A percentile compares a stretch with the other conserved stretches of the same genome.
phyloP scores from a whole-genome alignment of 2,888 invertebrate genomes.

The Fragum fragum region DNA sequence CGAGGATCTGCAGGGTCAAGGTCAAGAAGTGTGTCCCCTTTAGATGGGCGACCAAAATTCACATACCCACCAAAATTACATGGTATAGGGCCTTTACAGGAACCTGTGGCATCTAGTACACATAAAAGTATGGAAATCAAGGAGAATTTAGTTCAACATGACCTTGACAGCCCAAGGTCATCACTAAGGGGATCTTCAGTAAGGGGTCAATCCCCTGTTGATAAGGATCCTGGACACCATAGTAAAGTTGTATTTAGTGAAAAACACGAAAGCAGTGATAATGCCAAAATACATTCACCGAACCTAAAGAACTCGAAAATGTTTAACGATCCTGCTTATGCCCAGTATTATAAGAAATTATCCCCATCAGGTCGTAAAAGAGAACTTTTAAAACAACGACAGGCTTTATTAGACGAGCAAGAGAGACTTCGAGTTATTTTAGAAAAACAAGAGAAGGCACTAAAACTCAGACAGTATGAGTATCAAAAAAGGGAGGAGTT shows the following conservation, averaged over 20 bases:
- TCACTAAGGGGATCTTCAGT: constrained; percentile 49
- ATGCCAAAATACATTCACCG: constrained; percentile 62
- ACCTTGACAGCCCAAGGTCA: constrained; percentile 67
- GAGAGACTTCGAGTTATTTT: constrained; percentile 72
- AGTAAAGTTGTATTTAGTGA: constrained; percentile 71
- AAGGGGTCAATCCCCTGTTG: constrained; percentile 38
- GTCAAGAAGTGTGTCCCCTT: constrained; percentile 52
- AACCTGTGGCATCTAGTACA: constrained; percentile 82
- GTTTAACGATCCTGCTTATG: constrained; percentile 68
- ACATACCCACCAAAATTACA: constrained; percentile 54
- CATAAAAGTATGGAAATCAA: constrained; percentile 80
- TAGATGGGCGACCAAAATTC: constrained; percentile 57
- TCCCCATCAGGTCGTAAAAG: constrained; percentile 73
- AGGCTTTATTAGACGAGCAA: constrained; percentile 78
- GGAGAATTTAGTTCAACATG: constrained; percentile 63
- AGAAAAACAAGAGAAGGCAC: constrained; percentile 74
- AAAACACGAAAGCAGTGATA: constrained; percentile 55
- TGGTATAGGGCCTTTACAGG: constrained; percentile 69
- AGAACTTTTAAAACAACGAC: constrained; percentile 76
- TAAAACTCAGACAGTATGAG: constrained; percentile 67
- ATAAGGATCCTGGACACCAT: constrained; percentile 19
- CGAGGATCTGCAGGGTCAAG: constrained; percentile 45
- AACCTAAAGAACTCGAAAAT: constrained; percentile 53
- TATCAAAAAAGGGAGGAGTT: constrained; percentile 64
- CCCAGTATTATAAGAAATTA: constrained; percentile 74